These are phyloP conservation scores for Agrilus planipennis DNA, from an alignment of 1,140 invertebrate species.

Conservation along the genomic window DNA sequence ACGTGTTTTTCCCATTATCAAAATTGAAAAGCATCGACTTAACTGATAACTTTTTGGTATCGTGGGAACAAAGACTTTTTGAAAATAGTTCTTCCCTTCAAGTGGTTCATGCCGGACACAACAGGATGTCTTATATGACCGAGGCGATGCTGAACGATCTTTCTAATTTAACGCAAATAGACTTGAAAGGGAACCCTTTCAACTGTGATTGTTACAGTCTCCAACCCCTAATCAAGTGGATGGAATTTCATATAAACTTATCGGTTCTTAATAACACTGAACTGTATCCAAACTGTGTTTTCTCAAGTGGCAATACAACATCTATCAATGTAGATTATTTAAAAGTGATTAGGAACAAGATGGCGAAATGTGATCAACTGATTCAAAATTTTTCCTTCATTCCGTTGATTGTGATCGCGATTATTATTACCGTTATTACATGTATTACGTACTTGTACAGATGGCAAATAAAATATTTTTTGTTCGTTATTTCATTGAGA, in stretches of 20 bases:
- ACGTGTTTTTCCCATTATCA: constrained; percentile 35
- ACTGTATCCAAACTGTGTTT: too few relatives aligned
- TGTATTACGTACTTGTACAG: constrained; percentile 19
- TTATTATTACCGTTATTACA: too few relatives aligned
- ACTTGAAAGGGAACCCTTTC: constrained; percentile 40
- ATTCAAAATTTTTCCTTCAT: too few relatives aligned
- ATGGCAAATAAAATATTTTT: constrained; percentile 40
- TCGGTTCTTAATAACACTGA: too few relatives aligned
- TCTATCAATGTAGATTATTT: too few relatives aligned
- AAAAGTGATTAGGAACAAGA: too few relatives aligned
- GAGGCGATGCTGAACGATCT: constrained; percentile 44
- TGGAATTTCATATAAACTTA: constrained; percentile 25
- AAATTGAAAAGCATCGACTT: constrained; percentile 36
- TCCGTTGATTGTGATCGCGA: too few relatives aligned
- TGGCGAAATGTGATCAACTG: too few relatives aligned
- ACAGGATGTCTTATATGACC: constrained; percentile 41
- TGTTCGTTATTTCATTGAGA: constrained; percentile 33
- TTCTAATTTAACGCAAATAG: constrained; percentile 33
- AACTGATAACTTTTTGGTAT: constrained; percentile 36
- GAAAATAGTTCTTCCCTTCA: constrained; percentile 27
- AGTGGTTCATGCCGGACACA: constrained; percentile 35
- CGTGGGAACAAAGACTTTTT: constrained; percentile 39
- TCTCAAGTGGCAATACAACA: too few relatives aligned
- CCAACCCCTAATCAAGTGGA: constrained; percentile 29
- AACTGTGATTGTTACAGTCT: constrained; percentile 41